phyloP scores from a whole-genome alignment of 2,113 vertebrate genomes.

The Pelusios castaneus region DNA sequence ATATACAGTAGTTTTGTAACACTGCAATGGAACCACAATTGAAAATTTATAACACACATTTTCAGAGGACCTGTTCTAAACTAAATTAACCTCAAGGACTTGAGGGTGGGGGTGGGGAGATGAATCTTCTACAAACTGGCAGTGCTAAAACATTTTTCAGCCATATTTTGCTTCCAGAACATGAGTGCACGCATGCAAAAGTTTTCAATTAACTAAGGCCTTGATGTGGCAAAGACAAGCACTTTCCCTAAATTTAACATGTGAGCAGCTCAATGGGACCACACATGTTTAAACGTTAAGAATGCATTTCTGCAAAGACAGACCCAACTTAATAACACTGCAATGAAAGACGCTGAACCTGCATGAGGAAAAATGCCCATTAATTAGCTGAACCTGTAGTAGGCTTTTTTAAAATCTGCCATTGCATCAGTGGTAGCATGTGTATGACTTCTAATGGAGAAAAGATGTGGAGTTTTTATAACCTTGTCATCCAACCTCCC shows the following conservation, averaged over 20 bases:
- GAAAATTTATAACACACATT: background rate
- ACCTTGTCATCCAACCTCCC: rapidly evolving
- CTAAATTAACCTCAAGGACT: background rate
- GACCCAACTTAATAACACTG: background rate
- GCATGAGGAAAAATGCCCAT: rapidly evolving
- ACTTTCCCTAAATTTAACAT: rapidly evolving
- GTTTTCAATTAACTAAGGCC: background rate
- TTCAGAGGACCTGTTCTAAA: background rate
- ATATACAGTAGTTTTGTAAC: background rate
- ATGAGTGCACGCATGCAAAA: background rate
- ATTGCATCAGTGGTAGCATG: rapidly evolving
- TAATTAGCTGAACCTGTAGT: background rate
- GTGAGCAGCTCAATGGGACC: background rate
- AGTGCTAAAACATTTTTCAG: constrained; percentile 1
- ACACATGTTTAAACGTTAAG: background rate
- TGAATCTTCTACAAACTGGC: background rate
- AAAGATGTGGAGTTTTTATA: rapidly evolving
- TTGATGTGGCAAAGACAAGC: background rate
- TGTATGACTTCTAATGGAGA: rapidly evolving
- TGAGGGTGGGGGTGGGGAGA: background rate
- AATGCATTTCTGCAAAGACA: background rate
- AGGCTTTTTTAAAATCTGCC: background rate
- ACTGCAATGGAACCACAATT: constrained; percentile 7
- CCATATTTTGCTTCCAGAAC: background rate
- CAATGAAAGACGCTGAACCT: background rate